Conservation (phyloP, 1,140 invertebrate species). For the Nephila pilipes region DNA sequence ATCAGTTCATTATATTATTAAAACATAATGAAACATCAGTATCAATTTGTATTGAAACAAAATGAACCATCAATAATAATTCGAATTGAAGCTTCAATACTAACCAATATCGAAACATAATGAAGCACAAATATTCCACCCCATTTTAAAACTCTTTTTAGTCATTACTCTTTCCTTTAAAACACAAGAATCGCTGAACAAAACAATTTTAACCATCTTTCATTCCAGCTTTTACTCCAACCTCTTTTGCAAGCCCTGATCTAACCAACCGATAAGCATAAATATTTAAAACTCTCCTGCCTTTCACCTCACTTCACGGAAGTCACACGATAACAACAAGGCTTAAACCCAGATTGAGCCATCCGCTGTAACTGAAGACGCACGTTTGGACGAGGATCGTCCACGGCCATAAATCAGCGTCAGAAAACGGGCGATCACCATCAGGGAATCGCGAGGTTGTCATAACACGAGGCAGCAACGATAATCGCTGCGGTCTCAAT, state of each 20-base stretch:
- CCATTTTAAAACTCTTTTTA: too few species aligned
- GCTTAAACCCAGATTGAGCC: conserved; percentile 35
- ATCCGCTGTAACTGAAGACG: neutral
- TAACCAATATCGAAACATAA: too few species aligned
- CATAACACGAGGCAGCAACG: conserved; percentile 42
- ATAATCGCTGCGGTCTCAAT: conserved; percentile 62
- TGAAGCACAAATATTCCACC: too few species aligned
- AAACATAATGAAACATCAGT: too few species aligned
- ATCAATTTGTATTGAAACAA: too few species aligned
- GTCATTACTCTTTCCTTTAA: too few species aligned
- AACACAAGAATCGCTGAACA: too few species aligned
- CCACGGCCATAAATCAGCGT: conserved; percentile 18
- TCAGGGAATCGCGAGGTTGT: conserved; percentile 19
- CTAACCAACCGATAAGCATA: neutral
- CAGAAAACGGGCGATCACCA: neutral
- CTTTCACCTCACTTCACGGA: neutral
- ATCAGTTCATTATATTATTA: too few species aligned
- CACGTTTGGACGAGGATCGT: neutral
- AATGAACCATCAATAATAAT: too few species aligned
- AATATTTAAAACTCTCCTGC: neutral
- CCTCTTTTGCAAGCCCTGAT: neutral
- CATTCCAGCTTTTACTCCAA: too few species aligned
- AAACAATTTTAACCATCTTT: too few species aligned
- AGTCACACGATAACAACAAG: neutral
- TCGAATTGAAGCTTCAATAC: too few species aligned